These are phyloP conservation scores for Pseudococcus viburni DNA, from an alignment of 2,888 invertebrate species.

Conservation along the genomic window DNA sequence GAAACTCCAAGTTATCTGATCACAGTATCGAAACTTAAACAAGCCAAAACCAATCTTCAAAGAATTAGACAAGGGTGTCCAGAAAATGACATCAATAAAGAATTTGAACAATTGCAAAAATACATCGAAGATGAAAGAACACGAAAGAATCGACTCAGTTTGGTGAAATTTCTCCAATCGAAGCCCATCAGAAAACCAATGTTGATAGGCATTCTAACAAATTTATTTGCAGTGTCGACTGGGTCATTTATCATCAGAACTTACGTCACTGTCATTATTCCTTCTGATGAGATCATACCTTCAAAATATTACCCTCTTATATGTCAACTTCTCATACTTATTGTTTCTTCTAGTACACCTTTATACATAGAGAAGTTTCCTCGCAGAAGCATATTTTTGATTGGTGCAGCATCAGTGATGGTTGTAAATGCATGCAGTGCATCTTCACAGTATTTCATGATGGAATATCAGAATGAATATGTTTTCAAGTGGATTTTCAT, in stretches of 20 bases:
- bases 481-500: conserved; percentile 40
- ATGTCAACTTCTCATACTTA: background rate
- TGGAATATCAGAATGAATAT: background rate
- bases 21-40: background rate
- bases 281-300: background rate
- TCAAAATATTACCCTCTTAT: conserved; percentile 36
- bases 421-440: background rate
- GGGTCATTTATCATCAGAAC: background rate
- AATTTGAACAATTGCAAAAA: conserved; percentile 16
- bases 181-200: background rate
- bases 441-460: background rate
- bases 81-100: background rate
- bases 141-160: background rate
- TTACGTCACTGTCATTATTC: conserved; percentile 24
- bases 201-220: background rate
- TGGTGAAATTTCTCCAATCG: background rate
- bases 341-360: background rate
- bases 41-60: background rate
- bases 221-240: background rate
- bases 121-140: conserved; percentile 26
- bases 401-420: background rate
- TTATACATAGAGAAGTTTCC: conserved; percentile 25
- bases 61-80: background rate
- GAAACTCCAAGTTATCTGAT: background rate
- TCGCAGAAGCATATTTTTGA: conserved; percentile 5